Percentiles rank a stretch among this genome's conserved stretches.
Evolutionary conservation across 1,140 invertebrate species (phyloP).

Genomic region (Carposina sasakii): DNA sequence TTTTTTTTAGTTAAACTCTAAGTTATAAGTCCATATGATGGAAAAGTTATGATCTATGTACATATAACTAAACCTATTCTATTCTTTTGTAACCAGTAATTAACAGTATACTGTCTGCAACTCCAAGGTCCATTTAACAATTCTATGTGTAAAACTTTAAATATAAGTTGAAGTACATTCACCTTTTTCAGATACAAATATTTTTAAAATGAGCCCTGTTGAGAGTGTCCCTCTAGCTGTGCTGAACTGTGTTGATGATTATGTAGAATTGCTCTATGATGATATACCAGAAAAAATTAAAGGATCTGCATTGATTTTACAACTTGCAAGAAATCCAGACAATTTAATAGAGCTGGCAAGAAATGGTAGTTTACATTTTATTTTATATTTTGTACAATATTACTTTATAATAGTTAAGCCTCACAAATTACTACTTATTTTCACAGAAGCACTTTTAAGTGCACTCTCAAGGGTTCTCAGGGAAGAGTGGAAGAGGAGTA

Average conservation of each 20-base stretch:
- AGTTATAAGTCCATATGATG: too few relatives aligned
- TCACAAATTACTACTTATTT: too few relatives aligned
- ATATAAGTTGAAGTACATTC: too few relatives aligned
- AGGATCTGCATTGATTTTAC: constrained; percentile 92
- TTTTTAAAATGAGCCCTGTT: constrained; percentile 58
- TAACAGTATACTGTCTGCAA: neutral
- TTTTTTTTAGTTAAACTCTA: too few relatives aligned
- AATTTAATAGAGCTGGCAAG: constrained; percentile 94
- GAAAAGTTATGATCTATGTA: too few relatives aligned
- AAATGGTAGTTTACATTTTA: too few relatives aligned
- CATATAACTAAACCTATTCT: too few relatives aligned
- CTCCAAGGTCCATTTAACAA: neutral
- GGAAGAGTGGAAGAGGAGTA: constrained; percentile 97
- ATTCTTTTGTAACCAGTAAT: too few relatives aligned
- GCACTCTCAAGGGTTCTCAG: constrained; percentile 94
- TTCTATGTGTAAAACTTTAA: too few relatives aligned
- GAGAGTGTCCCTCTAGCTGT: constrained; percentile 72
- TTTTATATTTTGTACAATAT: too few relatives aligned
- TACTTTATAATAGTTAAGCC: too few relatives aligned
- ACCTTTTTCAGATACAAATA: constrained; percentile 2
- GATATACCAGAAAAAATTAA: constrained; percentile 94
- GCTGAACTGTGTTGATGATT: constrained; percentile 91
- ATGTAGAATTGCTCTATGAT: constrained; percentile 97
- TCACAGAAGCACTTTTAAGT: constrained; percentile 94
- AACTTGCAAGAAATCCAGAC: constrained; percentile 92